Base-by-base conservation (phyloP, 2,888 invertebrate genomes). In the Agonopterix subpropinquella region DNA sequence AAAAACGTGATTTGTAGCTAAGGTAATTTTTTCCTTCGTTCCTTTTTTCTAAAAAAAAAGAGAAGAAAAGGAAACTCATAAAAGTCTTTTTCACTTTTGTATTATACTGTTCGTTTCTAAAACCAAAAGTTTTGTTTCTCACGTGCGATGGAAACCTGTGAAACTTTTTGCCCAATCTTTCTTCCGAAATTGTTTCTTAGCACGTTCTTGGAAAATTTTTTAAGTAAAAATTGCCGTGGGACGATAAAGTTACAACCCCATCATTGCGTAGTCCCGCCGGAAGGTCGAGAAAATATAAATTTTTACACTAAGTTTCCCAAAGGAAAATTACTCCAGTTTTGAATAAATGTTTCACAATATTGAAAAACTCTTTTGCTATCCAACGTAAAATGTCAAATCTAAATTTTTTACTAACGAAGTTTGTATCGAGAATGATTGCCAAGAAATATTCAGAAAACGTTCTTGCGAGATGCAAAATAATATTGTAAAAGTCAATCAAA, bases 111-210 rank as follows among this genome's bases (percentile, higher is more conserved):
- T 28, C 28, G 28, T 28, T 28, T 28, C 28, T 28, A 28, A 28
- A 7, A 28, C 28, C 28, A 28, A 28, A 28, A 28, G 28, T 28
- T 28, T 28, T 28, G 28, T 28, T 28, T 28, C 5, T 28, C 63
- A 67, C 65, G 67, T 64, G 61, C 66, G 56, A 64, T 59, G 28
- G 56, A 57, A 57, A 58, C 58, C 58, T 58, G 61, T 53, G 49
- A 64, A 70, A 70, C 56, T 67, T 57, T 46, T 62, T 65, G 59
- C 56, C 53, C 47, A 43, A 42, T 44, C 51, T 50, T 53, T 52
- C 48, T 56, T 51, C 46, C 39, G 49, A 56, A 60, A 59, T 59
- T 52, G 58, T 57, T 59, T 58, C 64, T 62, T 58, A 51, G 57
- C 61, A 52, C 57, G 57, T 58, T 45, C 57, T 54, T 51, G 53